These are phyloP conservation scores for Oryzias javanicus DNA, from an alignment of 2,113 vertebrate genomes.

Conservation along the genomic window DNA sequence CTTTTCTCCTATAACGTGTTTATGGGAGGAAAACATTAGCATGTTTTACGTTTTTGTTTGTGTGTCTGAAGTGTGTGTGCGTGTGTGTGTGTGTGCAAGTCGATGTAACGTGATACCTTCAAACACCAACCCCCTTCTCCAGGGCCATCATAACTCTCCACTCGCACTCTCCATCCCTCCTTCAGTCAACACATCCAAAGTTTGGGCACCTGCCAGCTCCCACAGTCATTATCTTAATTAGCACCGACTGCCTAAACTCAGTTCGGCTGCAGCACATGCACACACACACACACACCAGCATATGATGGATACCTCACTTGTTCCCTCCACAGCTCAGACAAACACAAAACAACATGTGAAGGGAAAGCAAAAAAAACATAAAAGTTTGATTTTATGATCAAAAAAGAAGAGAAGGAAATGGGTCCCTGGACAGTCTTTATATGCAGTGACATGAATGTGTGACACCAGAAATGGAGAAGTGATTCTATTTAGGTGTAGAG, in stretches of 20 bases:
- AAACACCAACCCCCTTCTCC: slow-evolving; percentile 4
- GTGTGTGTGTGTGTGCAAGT: slow-evolving; percentile 9
- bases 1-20: background rate
- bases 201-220: slow-evolving; percentile 69
- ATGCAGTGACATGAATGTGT: no score
- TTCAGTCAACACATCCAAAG: slow-evolving; percentile 34
- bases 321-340: background rate
- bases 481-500: no score
- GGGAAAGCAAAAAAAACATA: background rate
- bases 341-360: background rate
- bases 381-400: no score
- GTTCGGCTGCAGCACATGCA: slow-evolving; percentile 37
- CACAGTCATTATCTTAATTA: slow-evolving; percentile 70
- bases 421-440: no score
- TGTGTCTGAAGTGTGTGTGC: slow-evolving; percentile 7
- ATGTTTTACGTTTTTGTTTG: slow-evolving; percentile 29
- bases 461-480: no score
- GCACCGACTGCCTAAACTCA: slow-evolving; percentile 62
- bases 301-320: slow-evolving; percentile 3
- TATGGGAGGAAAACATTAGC: background rate
- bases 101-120: slow-evolving; percentile 53
- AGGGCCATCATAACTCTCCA: slow-evolving; percentile 40
- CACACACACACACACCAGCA: slow-evolving; percentile 8
- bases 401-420: no score
- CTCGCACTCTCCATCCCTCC: slow-evolving; percentile 17